Percentiles rank a stretch among this genome's conserved stretches.
Conservation (phyloP, 1,140 invertebrate genomes). For the Grapholita molesta region DNA sequence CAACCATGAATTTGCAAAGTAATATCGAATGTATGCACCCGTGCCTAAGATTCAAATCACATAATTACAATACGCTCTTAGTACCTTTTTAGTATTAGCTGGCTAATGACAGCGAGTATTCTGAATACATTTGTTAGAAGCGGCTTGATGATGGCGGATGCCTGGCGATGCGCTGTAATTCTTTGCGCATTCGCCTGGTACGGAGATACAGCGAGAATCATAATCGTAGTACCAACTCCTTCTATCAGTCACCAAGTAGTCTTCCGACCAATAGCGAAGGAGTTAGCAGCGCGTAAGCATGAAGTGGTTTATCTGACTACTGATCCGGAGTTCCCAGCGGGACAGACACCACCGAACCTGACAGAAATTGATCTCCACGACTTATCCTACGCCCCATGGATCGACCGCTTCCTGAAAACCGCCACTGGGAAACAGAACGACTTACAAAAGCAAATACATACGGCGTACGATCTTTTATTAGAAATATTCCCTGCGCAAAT, state of each 20-base stretch:
- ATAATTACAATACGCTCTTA: no score
- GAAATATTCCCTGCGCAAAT: not conserved
- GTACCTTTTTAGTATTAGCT: not conserved
- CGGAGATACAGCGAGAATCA: slow-evolving; percentile 46
- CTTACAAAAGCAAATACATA: slow-evolving; percentile 14
- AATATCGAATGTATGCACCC: no score
- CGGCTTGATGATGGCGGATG: not conserved
- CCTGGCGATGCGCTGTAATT: not conserved
- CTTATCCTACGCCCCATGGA: slow-evolving; percentile 21
- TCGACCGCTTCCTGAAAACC: not conserved
- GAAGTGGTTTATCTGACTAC: slow-evolving; percentile 16
- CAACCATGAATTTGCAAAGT: no score
- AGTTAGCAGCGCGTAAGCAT: slow-evolving; percentile 15
- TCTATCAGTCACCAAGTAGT: slow-evolving; percentile 77
- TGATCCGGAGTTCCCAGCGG: slow-evolving; percentile 34
- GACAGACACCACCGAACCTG: slow-evolving; percentile 26
- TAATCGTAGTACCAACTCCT: slow-evolving; percentile 66
- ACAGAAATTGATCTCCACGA: slow-evolving; percentile 36
- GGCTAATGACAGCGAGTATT: not conserved
- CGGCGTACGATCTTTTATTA: not conserved
- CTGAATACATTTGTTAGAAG: not conserved
- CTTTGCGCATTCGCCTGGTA: not conserved
- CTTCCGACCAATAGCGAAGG: slow-evolving; percentile 26
- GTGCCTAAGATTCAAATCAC: no score
- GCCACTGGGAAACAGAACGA: not conserved